Conservation (phyloP, 2,797 vertebrate species). For the Tauraco hartlaubi region DNA sequence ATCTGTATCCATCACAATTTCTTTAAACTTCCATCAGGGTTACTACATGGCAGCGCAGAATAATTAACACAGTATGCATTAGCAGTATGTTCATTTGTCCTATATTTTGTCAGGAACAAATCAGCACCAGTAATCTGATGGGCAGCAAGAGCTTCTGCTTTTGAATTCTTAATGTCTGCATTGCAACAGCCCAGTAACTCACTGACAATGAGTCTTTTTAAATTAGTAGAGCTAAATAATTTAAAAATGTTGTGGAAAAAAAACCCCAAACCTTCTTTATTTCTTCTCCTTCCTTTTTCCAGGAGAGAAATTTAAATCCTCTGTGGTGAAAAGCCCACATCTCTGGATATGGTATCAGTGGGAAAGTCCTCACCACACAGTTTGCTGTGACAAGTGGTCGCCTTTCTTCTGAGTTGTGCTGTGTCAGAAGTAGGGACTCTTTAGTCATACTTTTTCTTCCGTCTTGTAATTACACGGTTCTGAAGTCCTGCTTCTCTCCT, state of each 20-base stretch:
- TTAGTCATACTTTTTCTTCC: neutral
- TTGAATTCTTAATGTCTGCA: neutral
- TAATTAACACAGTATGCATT: slow-evolving; percentile 54
- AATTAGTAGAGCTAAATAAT: neutral
- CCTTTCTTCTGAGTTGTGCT: neutral
- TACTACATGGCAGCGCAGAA: neutral
- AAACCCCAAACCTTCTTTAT: neutral
- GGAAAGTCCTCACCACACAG: neutral
- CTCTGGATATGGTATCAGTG: neutral
- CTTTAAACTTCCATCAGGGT: neutral
- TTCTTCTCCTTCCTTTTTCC: neutral
- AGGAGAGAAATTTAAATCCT: neutral
- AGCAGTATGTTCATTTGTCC: slow-evolving; percentile 36
- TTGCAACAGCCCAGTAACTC: neutral
- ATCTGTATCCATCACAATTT: neutral
- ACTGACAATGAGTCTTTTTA: neutral
- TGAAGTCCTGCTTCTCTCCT: neutral
- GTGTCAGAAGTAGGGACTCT: neutral
- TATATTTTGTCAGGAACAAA: slow-evolving; percentile 20
- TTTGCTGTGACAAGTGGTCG: neutral
- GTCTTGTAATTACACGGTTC: neutral
- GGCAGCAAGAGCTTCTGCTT: neutral
- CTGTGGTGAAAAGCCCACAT: neutral
- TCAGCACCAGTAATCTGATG: neutral
- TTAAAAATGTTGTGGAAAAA: neutral